phyloP scores from a whole-genome alignment of 35 echinoderm and acorn worm genomes.

The Strongylocentrotus purpuratus region DNA sequence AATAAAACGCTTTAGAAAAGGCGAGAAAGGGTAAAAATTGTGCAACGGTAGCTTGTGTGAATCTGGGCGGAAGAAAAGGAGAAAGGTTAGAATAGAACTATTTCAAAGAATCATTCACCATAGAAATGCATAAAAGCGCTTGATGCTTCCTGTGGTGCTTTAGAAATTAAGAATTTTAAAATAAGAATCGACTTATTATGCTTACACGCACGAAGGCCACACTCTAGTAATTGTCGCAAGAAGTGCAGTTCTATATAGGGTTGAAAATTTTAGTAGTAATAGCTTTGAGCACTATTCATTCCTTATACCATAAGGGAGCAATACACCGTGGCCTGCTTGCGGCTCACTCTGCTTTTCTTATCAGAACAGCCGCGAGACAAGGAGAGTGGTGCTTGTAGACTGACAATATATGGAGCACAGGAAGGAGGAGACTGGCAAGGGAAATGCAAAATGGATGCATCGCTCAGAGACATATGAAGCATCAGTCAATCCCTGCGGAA shows the following conservation, averaged over 20 bases:
- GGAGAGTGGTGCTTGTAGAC: background rate
- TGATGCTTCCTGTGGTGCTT: background rate
- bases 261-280: background rate
- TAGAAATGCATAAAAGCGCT: background rate
- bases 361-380: background rate
- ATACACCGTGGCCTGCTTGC: background rate
- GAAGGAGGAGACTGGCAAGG: background rate
- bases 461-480: conserved; percentile 30
- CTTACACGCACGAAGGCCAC: background rate
- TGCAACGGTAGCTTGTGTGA: background rate
- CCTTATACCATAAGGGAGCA: background rate
- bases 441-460: conserved; percentile 17
- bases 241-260: background rate
- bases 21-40: background rate
- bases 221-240: background rate
- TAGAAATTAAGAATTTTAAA: background rate
- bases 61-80: background rate
- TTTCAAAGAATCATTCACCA: background rate
- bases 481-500: background rate
- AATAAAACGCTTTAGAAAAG: background rate
- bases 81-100: conserved; percentile 7
- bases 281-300: conserved; percentile 3
- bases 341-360: background rate
- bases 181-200: background rate
- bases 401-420: background rate